Conservation (phyloP, 1,140 invertebrate species). For the Rhopalosiphum maidis region DNA sequence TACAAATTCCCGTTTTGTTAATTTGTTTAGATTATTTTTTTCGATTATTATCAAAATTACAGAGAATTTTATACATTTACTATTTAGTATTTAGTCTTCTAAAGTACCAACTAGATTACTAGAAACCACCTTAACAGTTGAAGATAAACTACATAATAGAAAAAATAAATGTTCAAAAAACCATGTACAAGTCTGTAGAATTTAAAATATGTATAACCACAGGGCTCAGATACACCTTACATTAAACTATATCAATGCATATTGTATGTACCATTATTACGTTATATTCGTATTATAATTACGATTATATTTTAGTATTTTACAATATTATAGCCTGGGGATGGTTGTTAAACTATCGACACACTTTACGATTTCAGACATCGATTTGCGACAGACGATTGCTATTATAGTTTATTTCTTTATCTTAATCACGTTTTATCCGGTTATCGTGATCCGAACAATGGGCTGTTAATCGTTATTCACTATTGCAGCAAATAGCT, state of each 20-base stretch:
- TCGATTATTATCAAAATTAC: not conserved
- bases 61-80: not conserved
- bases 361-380: constrained; percentile 13
- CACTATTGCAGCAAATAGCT: constrained; percentile 12
- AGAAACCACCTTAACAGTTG: no score
- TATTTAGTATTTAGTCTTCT: no score
- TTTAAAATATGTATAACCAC: not conserved
- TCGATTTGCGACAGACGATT: not conserved
- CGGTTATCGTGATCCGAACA: not conserved
- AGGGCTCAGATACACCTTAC: not conserved
- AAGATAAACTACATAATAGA: no score
- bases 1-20: not conserved
- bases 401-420: not conserved
- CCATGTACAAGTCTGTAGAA: not conserved
- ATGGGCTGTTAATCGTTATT: constrained; percentile 26
- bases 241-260: not conserved
- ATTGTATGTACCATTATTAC: not conserved
- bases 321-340: not conserved
- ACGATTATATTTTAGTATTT: not conserved
- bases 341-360: constrained; percentile 37
- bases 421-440: not conserved
- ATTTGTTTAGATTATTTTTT: not conserved
- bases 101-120: no score
- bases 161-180: not conserved
- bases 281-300: not conserved